phyloP scores from a whole-genome alignment of 2,888 invertebrate genomes.

The Euplagia quadripunctaria region DNA sequence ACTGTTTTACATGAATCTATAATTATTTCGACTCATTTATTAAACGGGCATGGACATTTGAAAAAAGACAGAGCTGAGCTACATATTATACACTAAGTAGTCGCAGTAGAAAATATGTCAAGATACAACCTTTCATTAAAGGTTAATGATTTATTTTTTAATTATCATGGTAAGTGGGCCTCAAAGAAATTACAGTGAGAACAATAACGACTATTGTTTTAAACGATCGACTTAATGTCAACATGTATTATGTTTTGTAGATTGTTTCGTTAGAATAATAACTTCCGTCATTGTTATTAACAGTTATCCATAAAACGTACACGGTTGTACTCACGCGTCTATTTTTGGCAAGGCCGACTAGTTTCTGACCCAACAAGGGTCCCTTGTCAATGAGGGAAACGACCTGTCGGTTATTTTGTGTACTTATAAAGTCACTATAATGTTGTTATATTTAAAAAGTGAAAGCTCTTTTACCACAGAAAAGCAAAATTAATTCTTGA shows the following conservation, averaged over 20 bases:
- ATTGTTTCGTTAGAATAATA: neutral
- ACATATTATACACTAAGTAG: no score
- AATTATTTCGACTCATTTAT: no score
- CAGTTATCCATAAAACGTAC: no score
- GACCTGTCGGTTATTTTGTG: no score
- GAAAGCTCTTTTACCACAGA: neutral
- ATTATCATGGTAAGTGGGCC: neutral
- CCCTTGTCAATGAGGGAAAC: no score
- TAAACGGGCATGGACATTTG: no score
- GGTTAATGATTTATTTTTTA: constrained; percentile 19
- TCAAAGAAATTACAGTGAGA: neutral
- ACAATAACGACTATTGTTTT: neutral
- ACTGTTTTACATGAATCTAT: no score
- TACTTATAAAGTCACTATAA: neutral
- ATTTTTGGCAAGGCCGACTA: no score
- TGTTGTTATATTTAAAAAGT: neutral
- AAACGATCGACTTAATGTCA: constrained; percentile 1
- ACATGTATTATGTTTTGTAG: neutral
- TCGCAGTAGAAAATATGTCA: neutral
- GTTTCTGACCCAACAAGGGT: no score
- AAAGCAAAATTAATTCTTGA: neutral
- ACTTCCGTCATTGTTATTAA: neutral
- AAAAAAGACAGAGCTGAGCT: no score
- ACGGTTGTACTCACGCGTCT: no score
- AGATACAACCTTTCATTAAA: neutral